phyloP scores from a whole-genome alignment of 2,113 vertebrate species.

The Megaceryle maxima region DNA sequence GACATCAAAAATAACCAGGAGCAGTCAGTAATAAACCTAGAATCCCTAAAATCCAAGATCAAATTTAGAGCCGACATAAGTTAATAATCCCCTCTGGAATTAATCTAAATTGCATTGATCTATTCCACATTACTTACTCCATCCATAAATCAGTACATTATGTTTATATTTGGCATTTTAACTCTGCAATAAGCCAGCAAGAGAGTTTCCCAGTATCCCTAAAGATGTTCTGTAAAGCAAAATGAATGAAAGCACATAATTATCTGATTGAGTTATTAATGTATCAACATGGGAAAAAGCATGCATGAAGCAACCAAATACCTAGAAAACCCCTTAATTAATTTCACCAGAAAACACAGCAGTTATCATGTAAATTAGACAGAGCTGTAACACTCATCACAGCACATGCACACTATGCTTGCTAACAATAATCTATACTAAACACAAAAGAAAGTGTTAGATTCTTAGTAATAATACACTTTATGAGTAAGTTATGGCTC shows the following conservation, averaged over 20 bases:
- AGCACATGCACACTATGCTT: neutral
- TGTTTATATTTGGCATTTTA: neutral
- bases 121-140: neutral
- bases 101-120: neutral
- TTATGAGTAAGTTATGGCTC: neutral
- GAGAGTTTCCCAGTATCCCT: neutral
- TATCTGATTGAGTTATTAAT: neutral
- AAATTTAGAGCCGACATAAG: neutral
- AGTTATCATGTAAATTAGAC: neutral
- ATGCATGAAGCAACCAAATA: neutral
- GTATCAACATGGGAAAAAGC: neutral
- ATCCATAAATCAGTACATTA: neutral
- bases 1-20: neutral
- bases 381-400: neutral
- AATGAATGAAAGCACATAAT: neutral
- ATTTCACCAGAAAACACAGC: neutral
- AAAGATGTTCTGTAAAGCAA: neutral
- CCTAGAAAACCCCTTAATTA: neutral
- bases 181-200: neutral
- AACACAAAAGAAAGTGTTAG: neutral
- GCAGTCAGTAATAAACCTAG: neutral
- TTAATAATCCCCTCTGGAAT: neutral
- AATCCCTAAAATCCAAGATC: neutral
- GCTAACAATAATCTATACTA: neutral
- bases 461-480: neutral